Percentiles rank a stretch among this genome's conserved stretches.
Evolutionary conservation across 2,113 vertebrate species (phyloP).

Genomic region (Calyptomena viridis): DNA sequence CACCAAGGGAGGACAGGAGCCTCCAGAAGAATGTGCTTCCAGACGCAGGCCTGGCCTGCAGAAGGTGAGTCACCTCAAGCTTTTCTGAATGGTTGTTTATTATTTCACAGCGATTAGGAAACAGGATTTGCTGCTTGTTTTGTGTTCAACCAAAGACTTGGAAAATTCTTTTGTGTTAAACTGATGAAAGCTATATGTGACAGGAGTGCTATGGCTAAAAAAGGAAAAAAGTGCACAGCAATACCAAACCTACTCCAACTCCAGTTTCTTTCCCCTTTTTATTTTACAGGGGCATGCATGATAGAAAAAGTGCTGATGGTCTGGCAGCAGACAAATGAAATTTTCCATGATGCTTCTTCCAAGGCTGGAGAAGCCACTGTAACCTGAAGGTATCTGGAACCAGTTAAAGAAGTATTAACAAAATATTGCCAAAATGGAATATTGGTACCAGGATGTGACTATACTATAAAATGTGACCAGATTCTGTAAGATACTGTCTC

Average conservation of each 20-base stretch:
- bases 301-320: background rate
- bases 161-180: background rate
- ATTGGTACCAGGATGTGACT: background rate
- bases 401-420: background rate
- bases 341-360: background rate
- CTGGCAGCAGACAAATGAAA: background rate
- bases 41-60: background rate
- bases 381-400: background rate
- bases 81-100: background rate
- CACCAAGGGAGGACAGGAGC: background rate
- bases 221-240: background rate
- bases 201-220: background rate
- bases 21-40: background rate
- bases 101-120: background rate
- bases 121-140: background rate
- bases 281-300: background rate
- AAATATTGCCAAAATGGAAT: background rate
- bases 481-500: background rate
- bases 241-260: background rate
- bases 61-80: conserved; percentile 13
- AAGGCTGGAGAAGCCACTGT: background rate
- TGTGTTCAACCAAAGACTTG: background rate
- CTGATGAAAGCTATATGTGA: background rate
- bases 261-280: background rate
- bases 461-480: background rate